Base-by-base conservation (phyloP, 2,888 invertebrate genomes). In the Steinernema hermaphroditum region DNA sequence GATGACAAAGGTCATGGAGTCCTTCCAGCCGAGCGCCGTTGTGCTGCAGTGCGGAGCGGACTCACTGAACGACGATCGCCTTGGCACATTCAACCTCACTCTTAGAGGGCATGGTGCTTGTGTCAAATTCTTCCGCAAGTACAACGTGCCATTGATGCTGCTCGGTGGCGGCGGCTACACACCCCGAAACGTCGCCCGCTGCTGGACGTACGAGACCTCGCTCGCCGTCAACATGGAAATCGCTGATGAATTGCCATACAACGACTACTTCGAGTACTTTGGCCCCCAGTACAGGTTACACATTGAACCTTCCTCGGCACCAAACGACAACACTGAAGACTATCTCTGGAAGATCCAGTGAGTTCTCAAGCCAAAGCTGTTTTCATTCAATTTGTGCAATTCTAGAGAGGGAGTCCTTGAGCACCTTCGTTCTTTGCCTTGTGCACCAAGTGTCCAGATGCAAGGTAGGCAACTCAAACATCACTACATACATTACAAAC, bases 121-220 rank as follows among this genome's bases (percentile, higher is more conserved):
- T 87, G 97, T 98, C 0, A 96, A 96, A 87, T 94, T 96, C 83
- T 94, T 99, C 70, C 96, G 97, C 89, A 92, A 94, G 88, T 97
- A 94, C 88, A 95, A 95, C 86, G 89, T 98, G 75, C 98, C 98
- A 0, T 92, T 98, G 88, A 90, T 98, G 83, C 92, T 98, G 89
- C 93, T 99, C 49, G 97, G 98, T 2, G 97, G 97, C 1, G 97
- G 97, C 78, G 97, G 97, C 81, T 98, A 98, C 87, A 98, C 97
- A 72, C 85, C 85, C 32, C 76, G 85, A 54, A 86, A 85, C 73
- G 82, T 82, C 8, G 96, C 97, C 8, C 91, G 97, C 69, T 97
- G 97, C 86, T 99, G 98, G 98, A 96, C 98, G 0, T 96, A 95
- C 86, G 98, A 98, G 88, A 98, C 98, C 0, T 94, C 76, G 12